Base-by-base conservation (phyloP, 2,888 invertebrate species). In the Eristalis arbustorum region DNA sequence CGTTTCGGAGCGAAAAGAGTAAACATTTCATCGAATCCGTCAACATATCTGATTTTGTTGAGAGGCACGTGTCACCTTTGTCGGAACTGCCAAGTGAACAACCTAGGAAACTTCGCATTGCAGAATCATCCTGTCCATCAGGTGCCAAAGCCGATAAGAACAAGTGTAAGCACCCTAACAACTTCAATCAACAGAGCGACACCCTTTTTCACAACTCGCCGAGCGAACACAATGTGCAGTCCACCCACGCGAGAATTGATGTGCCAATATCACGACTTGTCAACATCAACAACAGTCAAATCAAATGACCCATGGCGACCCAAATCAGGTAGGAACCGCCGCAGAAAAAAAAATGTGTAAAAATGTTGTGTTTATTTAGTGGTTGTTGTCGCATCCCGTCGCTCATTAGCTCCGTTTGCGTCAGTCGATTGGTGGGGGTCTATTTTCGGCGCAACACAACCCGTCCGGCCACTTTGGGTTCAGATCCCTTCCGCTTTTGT, bases 401-500 rank as follows among this genome's bases (percentile, higher is more conserved):
- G 8, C 42, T 18, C 71, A 72, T 49, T 63, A 18, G 8, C 18
- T 18, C 42, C 49, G 49, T 28, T 72, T 61, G 42, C 22, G 59
- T 57, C n/a, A 22, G 57, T 49, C 56, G n/a, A 5, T 25, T 3
- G 14, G 37, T 5, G 25, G n/a, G n/a, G n/a, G 31, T 5, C 23
- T 61, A 57, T 75, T 67, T 61, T 49, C 49, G 42, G 49, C 57
- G 31, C n/a, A n/a, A 34, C 3, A 23, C n/a, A 49, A 42, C 10
- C 34, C 49, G 49, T 49, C 18, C 49, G 49, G 49, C 42, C 13
- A 42, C 3, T 31, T 31, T n/a, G 31, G 31, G 18, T 64, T 64
- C 34, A 37, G n/a, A 61, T 74, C 2, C 64, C 74, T 74, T 64
- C 74, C 74, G 64, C 64, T 74, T 74, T 66, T 25, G 49, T n/a